phyloP scores from a whole-genome alignment of 1,140 invertebrate species.

The Drosophila erecta region DNA sequence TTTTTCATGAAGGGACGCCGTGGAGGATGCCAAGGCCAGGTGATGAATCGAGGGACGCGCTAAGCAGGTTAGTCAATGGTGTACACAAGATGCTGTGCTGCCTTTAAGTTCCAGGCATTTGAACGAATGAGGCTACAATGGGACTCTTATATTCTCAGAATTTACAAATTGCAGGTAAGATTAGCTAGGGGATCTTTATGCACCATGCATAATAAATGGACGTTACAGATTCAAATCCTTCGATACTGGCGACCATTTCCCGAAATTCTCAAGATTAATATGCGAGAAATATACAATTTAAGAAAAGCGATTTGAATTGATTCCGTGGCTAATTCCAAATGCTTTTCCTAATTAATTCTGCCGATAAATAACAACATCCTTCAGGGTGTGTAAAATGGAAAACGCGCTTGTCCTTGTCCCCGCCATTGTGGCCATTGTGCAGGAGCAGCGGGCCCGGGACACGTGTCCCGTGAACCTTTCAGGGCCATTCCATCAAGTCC shows the following conservation, averaged over 20 bases:
- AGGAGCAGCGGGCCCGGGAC: conserved; percentile 45
- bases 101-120: neutral
- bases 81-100: neutral
- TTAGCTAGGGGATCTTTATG: too few species aligned
- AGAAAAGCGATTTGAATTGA: conserved; percentile 15
- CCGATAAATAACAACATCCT: conserved; percentile 34
- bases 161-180: neutral
- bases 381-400: conserved; percentile 41
- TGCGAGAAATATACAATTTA: neutral
- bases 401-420: conserved; percentile 4
- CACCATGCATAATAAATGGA: too few species aligned
- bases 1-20: conserved; percentile 68
- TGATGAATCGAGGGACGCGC: conserved; percentile 31
- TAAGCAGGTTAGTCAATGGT: conserved; percentile 14
- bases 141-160: neutral
- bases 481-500: conserved; percentile 53
- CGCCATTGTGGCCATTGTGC: conserved; percentile 22
- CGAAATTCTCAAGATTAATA: neutral
- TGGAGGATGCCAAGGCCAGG: conserved; percentile 12
- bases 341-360: conserved; percentile 51
- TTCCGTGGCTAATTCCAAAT: conserved; percentile 29
- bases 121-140: neutral
- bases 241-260: too few species aligned
- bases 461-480: conserved; percentile 77
- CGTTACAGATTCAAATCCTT: too few species aligned